Evolutionary conservation across 2,113 vertebrate species (phyloP).

Genomic region (Tyrannus savana): DNA sequence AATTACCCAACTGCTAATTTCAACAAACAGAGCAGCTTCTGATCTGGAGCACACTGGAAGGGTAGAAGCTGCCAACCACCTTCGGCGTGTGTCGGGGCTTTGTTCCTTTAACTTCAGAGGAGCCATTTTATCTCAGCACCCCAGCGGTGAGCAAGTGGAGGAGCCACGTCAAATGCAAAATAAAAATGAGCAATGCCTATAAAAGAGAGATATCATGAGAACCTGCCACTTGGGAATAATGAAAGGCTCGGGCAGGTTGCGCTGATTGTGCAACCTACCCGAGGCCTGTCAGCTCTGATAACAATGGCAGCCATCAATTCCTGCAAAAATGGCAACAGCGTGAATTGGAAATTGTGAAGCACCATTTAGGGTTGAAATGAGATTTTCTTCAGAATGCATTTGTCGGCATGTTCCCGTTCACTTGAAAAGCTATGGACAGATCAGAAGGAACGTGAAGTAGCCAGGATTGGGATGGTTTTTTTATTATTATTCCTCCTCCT

Average conservation of each 20-base stretch:
- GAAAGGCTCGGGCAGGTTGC: conserved; percentile 38
- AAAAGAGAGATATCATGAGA: conserved; percentile 63
- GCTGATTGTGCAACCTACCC: conserved; percentile 48
- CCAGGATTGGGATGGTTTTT: background rate
- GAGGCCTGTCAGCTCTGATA: conserved; percentile 68
- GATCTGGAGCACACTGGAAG: background rate
- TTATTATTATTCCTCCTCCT: background rate
- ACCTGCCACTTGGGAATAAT: conserved; percentile 66
- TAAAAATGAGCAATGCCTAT: conserved; percentile 48
- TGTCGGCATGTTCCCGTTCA: background rate
- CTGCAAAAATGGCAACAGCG: conserved; percentile 62
- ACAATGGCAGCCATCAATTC: conserved; percentile 72
- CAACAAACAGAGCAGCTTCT: background rate
- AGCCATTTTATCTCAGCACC: conserved; percentile 15
- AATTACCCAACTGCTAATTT: conserved; percentile 12
- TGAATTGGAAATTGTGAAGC: conserved; percentile 70
- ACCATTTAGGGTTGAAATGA: conserved; percentile 55
- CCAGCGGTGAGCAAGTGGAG: background rate
- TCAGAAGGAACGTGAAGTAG: conserved; percentile 20
- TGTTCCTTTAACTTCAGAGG: conserved; percentile 17
- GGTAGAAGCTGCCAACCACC: background rate
- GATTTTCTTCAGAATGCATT: conserved; percentile 63
- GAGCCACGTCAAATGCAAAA: conserved; percentile 39
- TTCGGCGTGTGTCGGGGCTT: accelerated
- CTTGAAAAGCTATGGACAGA: conserved; percentile 50